Evolutionary conservation across 2,888 invertebrate genomes (phyloP).

Genomic region (Lordiphosa andalusiaca): DNA sequence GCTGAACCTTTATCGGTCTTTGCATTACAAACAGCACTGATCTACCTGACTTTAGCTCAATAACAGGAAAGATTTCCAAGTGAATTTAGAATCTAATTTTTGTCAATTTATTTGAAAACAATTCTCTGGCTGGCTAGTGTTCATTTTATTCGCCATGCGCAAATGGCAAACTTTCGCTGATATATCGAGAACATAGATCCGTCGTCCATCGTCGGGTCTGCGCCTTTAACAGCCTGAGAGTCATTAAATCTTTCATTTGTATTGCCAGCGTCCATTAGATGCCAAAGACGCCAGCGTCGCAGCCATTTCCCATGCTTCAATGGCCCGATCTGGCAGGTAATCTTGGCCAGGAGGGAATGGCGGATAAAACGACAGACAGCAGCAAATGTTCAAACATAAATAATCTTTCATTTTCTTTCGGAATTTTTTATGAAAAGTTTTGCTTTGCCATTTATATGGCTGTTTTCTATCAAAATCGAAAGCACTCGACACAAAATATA

Average conservation of each 20-base stretch:
- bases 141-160: constrained; percentile 26
- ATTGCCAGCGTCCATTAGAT: constrained; percentile 67
- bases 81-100: too few species aligned
- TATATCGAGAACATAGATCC: constrained; percentile 54
- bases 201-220: constrained; percentile 17
- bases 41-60: too few species aligned
- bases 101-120: too few species aligned
- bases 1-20: too few species aligned
- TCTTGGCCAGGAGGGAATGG: constrained; percentile 9
- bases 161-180: constrained; percentile 55
- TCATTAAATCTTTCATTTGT: constrained; percentile 74
- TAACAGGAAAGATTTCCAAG: too few species aligned
- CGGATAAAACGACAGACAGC: constrained; percentile 52
- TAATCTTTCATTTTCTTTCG: constrained; percentile 50
- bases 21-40: too few species aligned
- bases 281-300: constrained; percentile 52
- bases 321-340: constrained; percentile 58
- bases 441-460: constrained; percentile 8
- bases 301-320: constrained; percentile 57
- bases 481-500: constrained; percentile 55
- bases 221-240: constrained; percentile 50
- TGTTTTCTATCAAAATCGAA: constrained; percentile 39
- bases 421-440: constrained; percentile 28
- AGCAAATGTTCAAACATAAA: constrained; percentile 73
- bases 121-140: constrained; percentile 7